Base-by-base conservation (phyloP, 1,140 invertebrate genomes). In the Marisa cornuarietis region DNA sequence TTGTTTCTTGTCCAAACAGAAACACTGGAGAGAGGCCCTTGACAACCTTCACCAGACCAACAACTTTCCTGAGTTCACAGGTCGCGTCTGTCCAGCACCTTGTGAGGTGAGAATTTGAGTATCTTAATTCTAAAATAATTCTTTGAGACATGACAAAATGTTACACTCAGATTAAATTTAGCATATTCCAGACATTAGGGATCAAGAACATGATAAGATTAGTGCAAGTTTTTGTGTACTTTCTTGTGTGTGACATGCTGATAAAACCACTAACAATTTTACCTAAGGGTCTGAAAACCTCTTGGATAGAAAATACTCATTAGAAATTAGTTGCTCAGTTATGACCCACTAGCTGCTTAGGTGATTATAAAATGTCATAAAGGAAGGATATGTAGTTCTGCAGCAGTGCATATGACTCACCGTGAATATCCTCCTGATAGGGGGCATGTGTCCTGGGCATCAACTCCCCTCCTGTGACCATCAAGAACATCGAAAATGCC, bases 11-110 rank as follows among this genome's bases (percentile, higher is more conserved):
- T 76, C 61, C 66, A 80, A 76, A 71, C 82, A 93, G 90, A 95
- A 96, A 74, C 96, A 99, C 87, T 99, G 98, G 98, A 94, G 95
- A 81, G 96, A 99, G 90, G 99, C 99, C n/a, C 92, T 99, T 2
- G 94, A 95, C 83, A 97, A 99, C 86, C 93, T 99, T 51, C 92
- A 99, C 78, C 98, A 99, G 91, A 99, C 98, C 3, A 99, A 99
- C 89, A 99, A 99, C 89, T 99, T 99, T 92, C 98, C 98, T 52
- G 98, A 99, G 92, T 99, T 99, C 89, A 99, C 98, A 72, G 98
- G 98, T 8, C 93, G 98, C 87, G 98, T 99, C 16, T 99, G 98
- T 90, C 98, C 98, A 18, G 98, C 98, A 22, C 98, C 98, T 8
- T 99, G 98, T 92, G 98, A 99, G 89, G 92, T 93, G 84, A 62